Conservation (phyloP, 64 coral and sea anemone genomes). For the Catalaphyllia jardinei region DNA sequence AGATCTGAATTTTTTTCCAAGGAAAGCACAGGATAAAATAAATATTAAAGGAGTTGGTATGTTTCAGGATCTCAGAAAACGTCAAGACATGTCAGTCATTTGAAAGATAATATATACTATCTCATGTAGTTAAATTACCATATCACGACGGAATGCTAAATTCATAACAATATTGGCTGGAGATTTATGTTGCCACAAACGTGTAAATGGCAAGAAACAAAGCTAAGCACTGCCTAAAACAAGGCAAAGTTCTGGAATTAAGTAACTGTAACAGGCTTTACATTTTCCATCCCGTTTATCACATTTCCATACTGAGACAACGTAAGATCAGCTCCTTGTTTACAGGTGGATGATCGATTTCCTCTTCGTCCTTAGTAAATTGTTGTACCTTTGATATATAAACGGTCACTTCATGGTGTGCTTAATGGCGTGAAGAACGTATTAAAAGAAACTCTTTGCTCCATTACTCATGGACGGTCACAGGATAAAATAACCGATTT, state of each 20-base stretch:
- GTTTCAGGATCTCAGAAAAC: no score
- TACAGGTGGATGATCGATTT: no score
- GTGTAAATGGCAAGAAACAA: not conserved
- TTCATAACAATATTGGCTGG: slow-evolving; percentile 17
- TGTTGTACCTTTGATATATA: no score
- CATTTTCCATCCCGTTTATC: no score
- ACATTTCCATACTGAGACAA: no score
- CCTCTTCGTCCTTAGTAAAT: no score
- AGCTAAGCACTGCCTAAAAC: not conserved
- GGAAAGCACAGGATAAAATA: not conserved
- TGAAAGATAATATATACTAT: not conserved
- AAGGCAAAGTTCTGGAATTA: no score
- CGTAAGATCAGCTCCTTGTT: no score
- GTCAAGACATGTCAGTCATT: not conserved
- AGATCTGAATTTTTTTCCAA: not conserved
- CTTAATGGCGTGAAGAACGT: no score
- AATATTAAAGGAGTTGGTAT: not conserved
- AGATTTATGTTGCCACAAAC: not conserved
- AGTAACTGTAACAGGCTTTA: no score
- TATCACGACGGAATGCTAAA: slow-evolving; percentile 49
- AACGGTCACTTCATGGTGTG: no score
- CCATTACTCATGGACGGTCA: not conserved
- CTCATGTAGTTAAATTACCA: slow-evolving; percentile 45
- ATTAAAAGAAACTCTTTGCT: not conserved
- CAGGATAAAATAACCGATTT: not conserved